Conservation (phyloP, 2,797 vertebrate genomes). For the Takifugu ocellatus region DNA sequence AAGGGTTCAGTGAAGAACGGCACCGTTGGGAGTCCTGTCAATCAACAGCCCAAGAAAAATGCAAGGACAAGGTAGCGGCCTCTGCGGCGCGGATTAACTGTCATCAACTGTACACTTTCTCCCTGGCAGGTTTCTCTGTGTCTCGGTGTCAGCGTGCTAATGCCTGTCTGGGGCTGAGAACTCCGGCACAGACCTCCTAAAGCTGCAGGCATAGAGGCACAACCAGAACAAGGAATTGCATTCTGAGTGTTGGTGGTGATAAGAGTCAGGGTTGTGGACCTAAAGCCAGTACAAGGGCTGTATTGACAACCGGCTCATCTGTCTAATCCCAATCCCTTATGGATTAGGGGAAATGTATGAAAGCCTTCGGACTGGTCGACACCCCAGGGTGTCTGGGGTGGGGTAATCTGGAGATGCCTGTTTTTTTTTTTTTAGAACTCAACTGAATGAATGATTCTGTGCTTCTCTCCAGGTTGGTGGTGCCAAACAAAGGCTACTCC, state of each 20-base stretch:
- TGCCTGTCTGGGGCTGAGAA: constrained; percentile 6
- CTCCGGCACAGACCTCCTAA: constrained; percentile 24
- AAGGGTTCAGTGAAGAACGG: constrained; percentile 96
- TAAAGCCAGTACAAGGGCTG: constrained; percentile 26
- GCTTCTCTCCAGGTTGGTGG: constrained; percentile 83
- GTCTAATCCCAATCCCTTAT: constrained; percentile 58
- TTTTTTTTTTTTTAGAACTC: neutral
- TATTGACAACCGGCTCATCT: constrained; percentile 53
- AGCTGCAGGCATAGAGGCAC: constrained; percentile 13
- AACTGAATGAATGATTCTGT: neutral
- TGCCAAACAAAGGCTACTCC: constrained; percentile 98
- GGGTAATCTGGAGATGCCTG: constrained; percentile 38
- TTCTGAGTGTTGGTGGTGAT: constrained; percentile 20
- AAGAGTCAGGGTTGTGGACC: constrained; percentile 27
- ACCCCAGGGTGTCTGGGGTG: constrained; percentile 30
- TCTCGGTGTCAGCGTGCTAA: neutral
- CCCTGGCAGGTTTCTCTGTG: too few species aligned
- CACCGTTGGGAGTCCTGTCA: constrained; percentile 93
- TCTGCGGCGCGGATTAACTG: neutral
- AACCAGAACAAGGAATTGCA: neutral
- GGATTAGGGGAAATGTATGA: constrained; percentile 62
- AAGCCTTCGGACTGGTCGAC: constrained; percentile 44
- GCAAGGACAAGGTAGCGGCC: constrained; percentile 89
- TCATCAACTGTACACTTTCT: too few species aligned
- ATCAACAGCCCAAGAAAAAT: constrained; percentile 98